A percentile compares a stretch with the other conserved stretches of the same genome.
phyloP scores from a whole-genome alignment of 1,140 invertebrate species.

The Drosophila gunungcola region DNA sequence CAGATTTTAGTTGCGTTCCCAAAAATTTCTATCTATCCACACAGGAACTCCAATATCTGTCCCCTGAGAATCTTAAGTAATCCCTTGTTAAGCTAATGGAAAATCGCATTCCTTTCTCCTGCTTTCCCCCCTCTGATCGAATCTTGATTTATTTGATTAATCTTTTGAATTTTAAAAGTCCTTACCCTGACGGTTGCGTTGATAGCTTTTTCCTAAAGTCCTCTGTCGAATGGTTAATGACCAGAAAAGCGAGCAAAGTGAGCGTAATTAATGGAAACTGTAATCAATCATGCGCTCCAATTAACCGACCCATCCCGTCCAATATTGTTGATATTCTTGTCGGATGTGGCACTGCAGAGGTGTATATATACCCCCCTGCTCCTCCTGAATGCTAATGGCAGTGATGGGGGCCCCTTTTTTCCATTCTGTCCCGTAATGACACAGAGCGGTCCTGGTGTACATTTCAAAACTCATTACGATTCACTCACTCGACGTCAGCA shows the following conservation, averaged over 20 bases:
- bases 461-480: slow-evolving; percentile 69
- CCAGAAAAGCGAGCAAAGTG: slow-evolving; percentile 64
- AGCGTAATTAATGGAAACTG: slow-evolving; percentile 74
- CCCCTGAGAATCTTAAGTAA: slow-evolving; percentile 44
- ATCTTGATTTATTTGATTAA: slow-evolving; percentile 42
- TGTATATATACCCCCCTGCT: not conserved
- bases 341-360: slow-evolving; percentile 9
- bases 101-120: slow-evolving; percentile 15
- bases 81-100: slow-evolving; percentile 32
- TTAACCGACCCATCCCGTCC: slow-evolving; percentile 55
- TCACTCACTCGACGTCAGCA: slow-evolving; percentile 29
- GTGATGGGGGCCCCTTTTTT: slow-evolving; percentile 12
- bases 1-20: slow-evolving; percentile 13
- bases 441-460: slow-evolving; percentile 41
- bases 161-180: slow-evolving; percentile 48
- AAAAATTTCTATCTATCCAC: slow-evolving; percentile 15
- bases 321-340: slow-evolving; percentile 6
- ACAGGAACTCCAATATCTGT: slow-evolving; percentile 13
- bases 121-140: slow-evolving; percentile 7
- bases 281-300: slow-evolving; percentile 81
- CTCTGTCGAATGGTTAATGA: slow-evolving; percentile 66
- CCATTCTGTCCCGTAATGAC: slow-evolving; percentile 34
- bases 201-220: slow-evolving; percentile 21
- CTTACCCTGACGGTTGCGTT: not conserved
- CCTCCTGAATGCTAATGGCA: slow-evolving; percentile 42